phyloP scores from a whole-genome alignment of 1,140 invertebrate species.

The Zaprionus davidi region DNA sequence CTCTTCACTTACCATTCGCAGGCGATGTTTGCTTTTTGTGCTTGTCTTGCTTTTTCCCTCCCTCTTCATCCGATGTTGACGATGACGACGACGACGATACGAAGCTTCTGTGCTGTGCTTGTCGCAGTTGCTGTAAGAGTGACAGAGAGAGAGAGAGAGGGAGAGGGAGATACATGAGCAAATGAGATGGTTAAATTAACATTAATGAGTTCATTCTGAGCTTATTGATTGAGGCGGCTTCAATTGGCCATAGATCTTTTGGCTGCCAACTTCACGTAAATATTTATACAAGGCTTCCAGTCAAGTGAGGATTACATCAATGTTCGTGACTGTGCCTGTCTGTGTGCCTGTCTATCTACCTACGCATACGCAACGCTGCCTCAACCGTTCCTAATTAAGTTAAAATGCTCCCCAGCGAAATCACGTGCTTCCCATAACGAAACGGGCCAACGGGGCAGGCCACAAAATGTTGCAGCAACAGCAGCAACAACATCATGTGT shows the following conservation, averaged over 20 bases:
- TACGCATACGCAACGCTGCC: constrained; percentile 32
- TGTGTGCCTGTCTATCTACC: neutral
- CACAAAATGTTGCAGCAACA: constrained; percentile 35
- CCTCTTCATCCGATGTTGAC: constrained; percentile 43
- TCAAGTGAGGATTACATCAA: constrained; percentile 40
- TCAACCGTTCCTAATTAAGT: constrained; percentile 74
- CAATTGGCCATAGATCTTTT: constrained; percentile 57
- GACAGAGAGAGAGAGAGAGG: constrained; percentile 3
- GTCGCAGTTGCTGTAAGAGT: constrained; percentile 4
- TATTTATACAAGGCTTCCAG: constrained; percentile 28
- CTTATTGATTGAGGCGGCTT: constrained; percentile 68
- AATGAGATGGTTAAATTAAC: constrained; percentile 66
- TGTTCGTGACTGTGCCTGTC: constrained; percentile 2
- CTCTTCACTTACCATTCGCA: constrained; percentile 56
- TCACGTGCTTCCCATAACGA: constrained; percentile 73
- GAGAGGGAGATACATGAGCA: constrained; percentile 2
- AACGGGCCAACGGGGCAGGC: constrained; percentile 14
- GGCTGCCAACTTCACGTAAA: constrained; percentile 35
- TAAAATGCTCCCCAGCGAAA: constrained; percentile 80
- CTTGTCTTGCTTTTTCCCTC: constrained; percentile 48
- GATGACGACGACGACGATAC: constrained; percentile 29
- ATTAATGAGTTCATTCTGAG: constrained; percentile 65
- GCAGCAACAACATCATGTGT: constrained; percentile 36
- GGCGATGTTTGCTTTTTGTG: constrained; percentile 54
- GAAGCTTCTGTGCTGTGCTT: constrained; percentile 64